A percentile compares a stretch with the other conserved stretches of the same genome.
These are phyloP conservation scores for Pomacea canaliculata DNA, from an alignment of 2,888 invertebrate species.

Conservation along the genomic window DNA sequence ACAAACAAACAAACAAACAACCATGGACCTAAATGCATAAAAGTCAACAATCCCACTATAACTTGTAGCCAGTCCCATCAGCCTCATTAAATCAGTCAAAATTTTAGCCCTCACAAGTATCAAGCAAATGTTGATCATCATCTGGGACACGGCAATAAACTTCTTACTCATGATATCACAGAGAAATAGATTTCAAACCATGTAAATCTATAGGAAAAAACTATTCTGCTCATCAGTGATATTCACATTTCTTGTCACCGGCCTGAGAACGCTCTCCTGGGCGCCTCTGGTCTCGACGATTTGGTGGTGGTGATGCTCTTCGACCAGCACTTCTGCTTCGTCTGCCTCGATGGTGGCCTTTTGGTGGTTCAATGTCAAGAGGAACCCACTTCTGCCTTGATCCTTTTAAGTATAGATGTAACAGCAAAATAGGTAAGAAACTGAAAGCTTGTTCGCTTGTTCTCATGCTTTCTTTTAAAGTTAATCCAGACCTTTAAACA, in stretches of 20 bases:
- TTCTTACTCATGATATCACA: background rate
- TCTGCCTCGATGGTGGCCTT: slow-evolving; percentile 46
- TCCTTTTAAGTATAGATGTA: slow-evolving; percentile 33
- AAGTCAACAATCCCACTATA: no score
- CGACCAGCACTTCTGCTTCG: slow-evolving; percentile 58
- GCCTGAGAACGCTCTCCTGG: slow-evolving; percentile 31
- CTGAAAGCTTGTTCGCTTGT: no score
- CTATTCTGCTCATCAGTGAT: background rate
- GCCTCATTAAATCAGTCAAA: slow-evolving; percentile 14
- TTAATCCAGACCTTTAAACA: no score
- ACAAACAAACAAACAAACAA: no score
- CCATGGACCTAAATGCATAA: no score
- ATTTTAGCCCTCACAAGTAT: slow-evolving; percentile 13
- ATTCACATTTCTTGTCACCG: slow-evolving; percentile 25
- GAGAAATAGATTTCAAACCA: no score
- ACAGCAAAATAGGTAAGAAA: no score
- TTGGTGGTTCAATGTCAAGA: slow-evolving; percentile 84
- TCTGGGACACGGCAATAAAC: background rate
- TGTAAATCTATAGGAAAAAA: no score
- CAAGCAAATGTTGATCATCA: slow-evolving; percentile 14
- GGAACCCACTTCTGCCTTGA: slow-evolving; percentile 89
- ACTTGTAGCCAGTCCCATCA: background rate
- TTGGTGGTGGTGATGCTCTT: slow-evolving; percentile 35
- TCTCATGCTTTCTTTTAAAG: no score
- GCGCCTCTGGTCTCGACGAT: slow-evolving; percentile 32